Percentiles rank a stretch among this genome's conserved stretches.
Evolutionary conservation across 2,797 vertebrate species (phyloP).

Genomic region (Ceyx erithaca): DNA sequence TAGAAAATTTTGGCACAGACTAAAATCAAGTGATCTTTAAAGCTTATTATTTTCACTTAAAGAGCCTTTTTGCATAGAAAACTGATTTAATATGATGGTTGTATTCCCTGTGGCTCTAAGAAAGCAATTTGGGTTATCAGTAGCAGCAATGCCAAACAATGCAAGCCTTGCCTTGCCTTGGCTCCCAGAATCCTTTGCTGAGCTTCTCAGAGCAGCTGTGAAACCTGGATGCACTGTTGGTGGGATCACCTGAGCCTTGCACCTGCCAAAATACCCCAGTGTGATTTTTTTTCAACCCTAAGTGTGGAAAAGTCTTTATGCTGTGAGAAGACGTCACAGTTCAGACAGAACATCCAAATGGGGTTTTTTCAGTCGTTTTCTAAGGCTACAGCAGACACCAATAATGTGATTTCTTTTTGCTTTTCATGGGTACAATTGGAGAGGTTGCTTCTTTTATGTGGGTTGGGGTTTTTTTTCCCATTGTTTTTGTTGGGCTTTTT

Average conservation of each 20-base stretch:
- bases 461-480: background rate
- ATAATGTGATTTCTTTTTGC: background rate
- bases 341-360: fast-evolving
- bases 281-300: background rate
- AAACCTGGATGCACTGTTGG: background rate
- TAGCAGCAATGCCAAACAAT: background rate
- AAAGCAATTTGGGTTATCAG: background rate
- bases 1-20: background rate
- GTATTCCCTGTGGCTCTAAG: background rate
- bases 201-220: background rate
- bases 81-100: background rate
- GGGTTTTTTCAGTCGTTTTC: background rate
- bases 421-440: background rate
- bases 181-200: background rate
- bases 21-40: background rate
- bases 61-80: background rate
- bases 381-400: background rate
- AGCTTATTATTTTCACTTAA: background rate
- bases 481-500: background rate
- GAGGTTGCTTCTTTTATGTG: background rate
- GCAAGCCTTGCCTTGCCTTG: background rate
- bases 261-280: background rate
- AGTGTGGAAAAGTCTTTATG: background rate
- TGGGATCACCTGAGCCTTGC: too few species aligned
- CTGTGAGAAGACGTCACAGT: background rate